Evolutionary conservation across 92 coral and sea anemone species (phyloP), one percentile per base, ranked within the genome.

Genomic region (Chrysogorgia sp.): DNA sequence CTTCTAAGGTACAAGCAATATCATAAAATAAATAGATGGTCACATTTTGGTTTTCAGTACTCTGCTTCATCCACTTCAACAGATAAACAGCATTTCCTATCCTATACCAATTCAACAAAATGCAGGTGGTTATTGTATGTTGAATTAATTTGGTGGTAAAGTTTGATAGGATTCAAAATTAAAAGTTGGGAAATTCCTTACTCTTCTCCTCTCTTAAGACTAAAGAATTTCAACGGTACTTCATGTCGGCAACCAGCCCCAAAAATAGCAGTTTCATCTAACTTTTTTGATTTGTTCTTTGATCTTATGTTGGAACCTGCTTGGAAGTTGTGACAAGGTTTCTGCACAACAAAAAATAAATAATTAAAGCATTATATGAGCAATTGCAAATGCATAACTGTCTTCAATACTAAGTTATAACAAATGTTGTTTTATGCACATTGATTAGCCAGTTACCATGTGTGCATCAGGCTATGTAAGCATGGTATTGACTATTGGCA

Each of bases 1-100:
- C 35, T 19, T 63, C 68, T 74, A 84, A 60, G 1, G 80, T 65
- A 53, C 88, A 84, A 58, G 88, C 88, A 69, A 79, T 84, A 47
- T 84, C 88, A 35, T 84, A 84, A 28, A 67, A 84, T 34, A 84
- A 77, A 52, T 63, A 71, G 0, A 84, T 24, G 48, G 2, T 55
- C 29, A 84, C 59, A 25, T 33, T 20, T 49, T 68, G 66, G 24
- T 76, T 31, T 19, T 53, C 31, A 40, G 63, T 17, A 55, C 28
- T 14, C 58, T 79, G 75, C 60, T 84, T 84, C 9, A 84, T 19
- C 88, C 88, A 84, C 40, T 50, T 79, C 34, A 84, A 37, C 57
- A 83, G 55, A 35, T 53, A 77, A 3, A 83, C 84, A 10, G 83
- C 87, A 83, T 83, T 75, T 49, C 87, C 83, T 75, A 83, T 83